Base-by-base conservation (phyloP, 2,888 invertebrate species). In the Morpho achilles region DNA sequence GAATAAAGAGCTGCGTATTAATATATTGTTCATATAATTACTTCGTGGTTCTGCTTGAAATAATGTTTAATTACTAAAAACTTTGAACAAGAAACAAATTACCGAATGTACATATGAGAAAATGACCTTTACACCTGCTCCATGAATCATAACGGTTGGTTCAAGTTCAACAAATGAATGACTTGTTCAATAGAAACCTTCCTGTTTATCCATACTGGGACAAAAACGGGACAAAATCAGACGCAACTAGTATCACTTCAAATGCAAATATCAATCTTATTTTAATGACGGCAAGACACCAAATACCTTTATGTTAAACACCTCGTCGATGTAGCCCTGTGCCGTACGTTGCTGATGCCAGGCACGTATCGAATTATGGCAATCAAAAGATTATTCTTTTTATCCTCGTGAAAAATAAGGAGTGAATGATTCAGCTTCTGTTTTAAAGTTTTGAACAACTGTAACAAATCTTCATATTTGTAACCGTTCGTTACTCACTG, bases 151-250 rank as follows among this genome's bases (percentile, higher is more conserved):
- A 64, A 58, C 64, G 48, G 59, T 60, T 58, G 59, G 61, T 61
- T 64, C 66, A 64, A 66, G 61, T 63, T 62, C 66, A 64, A 61
- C 54, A 68, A 70, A 73, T 72, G 71, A 74, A 71, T 71, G 71
- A 61, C 72, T 50, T 48, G 53, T 57, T 68, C 76, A 86, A 85
- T 82, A 74, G 77, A 78, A 77, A 62, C 73, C 82, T 84, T 87
- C 87, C 87, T 87, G 87, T 82, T 83, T 81, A 73, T 83, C 83
- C 81, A 81, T 78, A 77, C 74, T 67, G 70, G 69, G 73, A 73
- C 70, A 67, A 76, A 75, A 76, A 74, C 73, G 70, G 67, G 70
- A 73, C 73, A 69, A 69, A 67, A 65, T 67, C 63, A 68, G 60
- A 62, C 65, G 58, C 60, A 61, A 61, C 57, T 53, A 51, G 58